Evolutionary conservation across 2,888 invertebrate species (phyloP).

Genomic region (Drosophila hamatofila): DNA sequence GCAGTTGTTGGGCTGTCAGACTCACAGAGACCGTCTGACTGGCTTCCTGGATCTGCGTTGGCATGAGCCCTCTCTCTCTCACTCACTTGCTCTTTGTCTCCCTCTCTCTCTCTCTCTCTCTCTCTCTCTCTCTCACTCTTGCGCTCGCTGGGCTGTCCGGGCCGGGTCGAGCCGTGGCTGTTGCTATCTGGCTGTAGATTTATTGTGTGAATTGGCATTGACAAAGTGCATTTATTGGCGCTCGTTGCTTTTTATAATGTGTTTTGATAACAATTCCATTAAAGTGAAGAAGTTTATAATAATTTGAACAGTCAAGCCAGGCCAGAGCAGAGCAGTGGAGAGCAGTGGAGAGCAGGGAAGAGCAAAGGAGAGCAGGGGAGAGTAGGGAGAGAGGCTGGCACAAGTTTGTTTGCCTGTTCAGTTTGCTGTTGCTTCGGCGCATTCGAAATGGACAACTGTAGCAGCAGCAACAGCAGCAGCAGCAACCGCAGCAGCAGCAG

Average conservation of each 20-base stretch:
- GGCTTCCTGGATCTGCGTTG: slow-evolving; percentile 62
- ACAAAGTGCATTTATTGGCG: slow-evolving; percentile 83
- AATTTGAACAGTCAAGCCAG: slow-evolving; percentile 69
- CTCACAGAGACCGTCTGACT: slow-evolving; percentile 49
- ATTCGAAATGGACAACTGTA: slow-evolving; percentile 58
- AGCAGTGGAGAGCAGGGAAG: no score
- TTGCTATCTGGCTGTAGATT: slow-evolving; percentile 83
- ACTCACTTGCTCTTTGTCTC: background rate
- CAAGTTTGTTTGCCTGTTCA: slow-evolving; percentile 17
- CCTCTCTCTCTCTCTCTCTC: background rate
- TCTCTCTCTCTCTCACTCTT: background rate
- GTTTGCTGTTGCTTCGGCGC: slow-evolving; percentile 49
- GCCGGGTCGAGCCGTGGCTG: slow-evolving; percentile 30
- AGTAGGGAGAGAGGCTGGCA: background rate
- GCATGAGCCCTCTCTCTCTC: slow-evolving; percentile 14
- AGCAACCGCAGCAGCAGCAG: slow-evolving; percentile 13
- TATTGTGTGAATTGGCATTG: slow-evolving; percentile 84
- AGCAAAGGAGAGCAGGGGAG: background rate
- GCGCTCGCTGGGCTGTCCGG: slow-evolving; percentile 11
- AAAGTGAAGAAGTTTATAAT: slow-evolving; percentile 83
- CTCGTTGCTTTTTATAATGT: slow-evolving; percentile 72
- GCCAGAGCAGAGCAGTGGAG: background rate
- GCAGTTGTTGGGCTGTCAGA: slow-evolving; percentile 43
- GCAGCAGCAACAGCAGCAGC: slow-evolving; percentile 15
- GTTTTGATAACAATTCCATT: slow-evolving; percentile 83